Percentiles rank a stretch among this genome's conserved stretches.
These are phyloP conservation scores for Beris morrisii DNA, from an alignment of 2,888 invertebrate species.

Conservation along the genomic window DNA sequence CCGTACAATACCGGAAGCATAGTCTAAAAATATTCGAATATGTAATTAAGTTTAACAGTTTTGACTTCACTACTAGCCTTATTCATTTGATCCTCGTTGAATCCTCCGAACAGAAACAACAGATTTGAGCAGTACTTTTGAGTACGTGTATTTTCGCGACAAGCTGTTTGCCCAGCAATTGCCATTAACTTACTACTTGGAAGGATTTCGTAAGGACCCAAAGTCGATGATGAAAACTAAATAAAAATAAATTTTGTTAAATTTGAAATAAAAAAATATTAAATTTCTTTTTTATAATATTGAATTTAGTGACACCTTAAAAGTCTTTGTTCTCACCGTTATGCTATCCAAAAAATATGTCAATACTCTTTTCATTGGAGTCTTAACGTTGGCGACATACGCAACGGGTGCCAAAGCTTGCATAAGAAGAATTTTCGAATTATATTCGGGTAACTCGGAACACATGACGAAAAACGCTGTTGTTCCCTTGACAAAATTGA, in stretches of 20 bases:
- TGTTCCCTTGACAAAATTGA: slow-evolving; percentile 50
- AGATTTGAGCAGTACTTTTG: slow-evolving; percentile 63
- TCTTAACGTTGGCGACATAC: slow-evolving; percentile 44
- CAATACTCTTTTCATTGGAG: slow-evolving; percentile 29
- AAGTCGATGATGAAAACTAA: slow-evolving; percentile 12
- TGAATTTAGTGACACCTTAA: background rate
- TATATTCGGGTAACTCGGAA: slow-evolving; percentile 50
- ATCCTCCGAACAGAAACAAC: slow-evolving; percentile 58
- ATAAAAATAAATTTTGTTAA: no score
- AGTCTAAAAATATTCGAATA: slow-evolving; percentile 46
- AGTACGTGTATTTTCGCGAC: slow-evolving; percentile 57
- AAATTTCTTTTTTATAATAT: background rate
- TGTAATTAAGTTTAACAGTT: background rate
- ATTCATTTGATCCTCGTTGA: slow-evolving; percentile 47
- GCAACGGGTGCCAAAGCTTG: slow-evolving; percentile 52
- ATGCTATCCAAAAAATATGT: slow-evolving; percentile 20
- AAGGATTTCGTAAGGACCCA: slow-evolving; percentile 59
- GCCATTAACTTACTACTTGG: slow-evolving; percentile 59
- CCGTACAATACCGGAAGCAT: slow-evolving; percentile 62
- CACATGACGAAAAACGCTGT: slow-evolving; percentile 50
- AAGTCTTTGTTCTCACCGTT: slow-evolving; percentile 20
- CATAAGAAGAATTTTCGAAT: slow-evolving; percentile 50
- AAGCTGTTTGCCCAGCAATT: slow-evolving; percentile 56
- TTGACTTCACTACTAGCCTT: slow-evolving; percentile 1
- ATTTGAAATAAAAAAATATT: no score